Evolutionary conservation across 2,113 vertebrate species (phyloP).

Genomic region (Sceloporus undulatus): DNA sequence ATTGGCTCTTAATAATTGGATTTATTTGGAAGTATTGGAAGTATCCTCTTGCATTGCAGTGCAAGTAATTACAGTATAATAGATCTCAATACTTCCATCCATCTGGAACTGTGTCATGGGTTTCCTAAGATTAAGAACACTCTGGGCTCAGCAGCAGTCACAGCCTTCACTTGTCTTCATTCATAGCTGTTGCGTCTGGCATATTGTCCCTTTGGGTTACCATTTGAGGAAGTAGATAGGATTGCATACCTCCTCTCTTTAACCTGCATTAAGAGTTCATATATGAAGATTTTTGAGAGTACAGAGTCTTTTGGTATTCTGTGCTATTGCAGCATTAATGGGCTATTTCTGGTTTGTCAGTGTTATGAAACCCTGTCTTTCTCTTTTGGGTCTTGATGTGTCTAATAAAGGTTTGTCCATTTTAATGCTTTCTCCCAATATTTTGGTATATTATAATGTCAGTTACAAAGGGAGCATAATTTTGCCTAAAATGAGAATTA

Average conservation of each 20-base stretch:
- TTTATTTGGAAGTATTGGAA: slow-evolving; percentile 4
- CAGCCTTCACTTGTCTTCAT: not conserved
- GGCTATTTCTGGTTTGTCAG: not conserved
- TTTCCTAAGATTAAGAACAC: not conserved
- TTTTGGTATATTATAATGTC: not conserved
- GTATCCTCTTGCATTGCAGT: not conserved
- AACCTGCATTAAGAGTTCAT: not conserved
- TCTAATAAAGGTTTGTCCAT: not conserved
- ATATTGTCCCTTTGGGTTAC: not conserved
- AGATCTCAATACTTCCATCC: not conserved
- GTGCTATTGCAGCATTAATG: not conserved
- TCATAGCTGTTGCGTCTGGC: not conserved
- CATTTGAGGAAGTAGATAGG: not conserved
- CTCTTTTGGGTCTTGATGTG: not conserved
- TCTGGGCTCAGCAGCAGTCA: not conserved
- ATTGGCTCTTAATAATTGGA: not conserved
- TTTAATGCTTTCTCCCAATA: not conserved
- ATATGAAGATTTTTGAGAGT: not conserved
- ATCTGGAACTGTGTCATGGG: not conserved
- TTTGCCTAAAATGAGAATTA: not conserved
- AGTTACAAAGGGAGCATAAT: not conserved
- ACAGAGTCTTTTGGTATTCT: not conserved
- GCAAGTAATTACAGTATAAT: not conserved
- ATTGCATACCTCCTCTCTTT: not conserved
- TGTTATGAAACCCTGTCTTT: not conserved